These are phyloP conservation scores for Hyphantria cunea DNA, from an alignment of 1,140 invertebrate species.

Conservation along the genomic window DNA sequence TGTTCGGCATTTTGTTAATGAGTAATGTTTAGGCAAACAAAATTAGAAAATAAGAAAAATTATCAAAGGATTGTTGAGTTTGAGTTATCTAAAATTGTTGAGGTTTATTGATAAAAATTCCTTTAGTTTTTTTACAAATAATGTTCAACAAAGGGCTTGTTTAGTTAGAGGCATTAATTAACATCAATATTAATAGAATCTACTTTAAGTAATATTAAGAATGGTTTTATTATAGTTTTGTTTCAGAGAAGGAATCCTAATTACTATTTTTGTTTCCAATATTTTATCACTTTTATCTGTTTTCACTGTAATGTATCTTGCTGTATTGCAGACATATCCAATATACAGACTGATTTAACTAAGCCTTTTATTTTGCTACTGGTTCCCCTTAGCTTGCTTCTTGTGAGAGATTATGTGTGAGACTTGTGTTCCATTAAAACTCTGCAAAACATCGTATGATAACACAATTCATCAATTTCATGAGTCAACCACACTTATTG, in stretches of 20 bases:
- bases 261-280: constrained; percentile 81
- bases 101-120: constrained; percentile 76
- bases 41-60: constrained; percentile 77
- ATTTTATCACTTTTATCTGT: constrained; percentile 80
- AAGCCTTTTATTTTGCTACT: constrained; percentile 39
- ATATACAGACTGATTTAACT: constrained; percentile 83
- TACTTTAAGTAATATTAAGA: constrained; percentile 78
- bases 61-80: constrained; percentile 78
- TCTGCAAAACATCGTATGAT: no score
- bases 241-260: constrained; percentile 81
- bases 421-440: no score
- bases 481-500: no score
- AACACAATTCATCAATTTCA: no score
- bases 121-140: constrained; percentile 70
- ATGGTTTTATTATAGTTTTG: constrained; percentile 81
- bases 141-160: constrained; percentile 74
- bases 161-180: constrained; percentile 79
- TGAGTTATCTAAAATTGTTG: constrained; percentile 80
- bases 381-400: no score
- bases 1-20: constrained; percentile 74
- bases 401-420: no score
- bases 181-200: constrained; percentile 79
- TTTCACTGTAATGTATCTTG: constrained; percentile 81
- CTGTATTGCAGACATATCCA: constrained; percentile 83
- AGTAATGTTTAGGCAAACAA: constrained; percentile 78